phyloP scores from a whole-genome alignment of 2,888 invertebrate species.

The Pterobdella sp. region DNA sequence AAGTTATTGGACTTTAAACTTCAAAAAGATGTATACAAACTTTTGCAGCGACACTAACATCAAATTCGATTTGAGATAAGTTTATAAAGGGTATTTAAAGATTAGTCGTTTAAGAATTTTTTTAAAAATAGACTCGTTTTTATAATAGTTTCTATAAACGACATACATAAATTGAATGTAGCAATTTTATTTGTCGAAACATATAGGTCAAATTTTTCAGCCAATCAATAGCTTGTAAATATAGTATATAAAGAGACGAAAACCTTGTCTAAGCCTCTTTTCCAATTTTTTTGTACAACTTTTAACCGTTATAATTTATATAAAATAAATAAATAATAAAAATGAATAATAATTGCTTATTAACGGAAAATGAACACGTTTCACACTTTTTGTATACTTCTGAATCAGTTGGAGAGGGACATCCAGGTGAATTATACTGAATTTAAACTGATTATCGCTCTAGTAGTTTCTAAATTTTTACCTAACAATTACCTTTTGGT shows the following conservation, averaged over 20 bases:
- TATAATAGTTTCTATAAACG: no score
- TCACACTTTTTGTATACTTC: conserved; percentile 49
- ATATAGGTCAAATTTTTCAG: neutral
- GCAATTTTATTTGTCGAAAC: neutral
- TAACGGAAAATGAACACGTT: conserved; percentile 21
- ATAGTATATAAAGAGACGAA: neutral
- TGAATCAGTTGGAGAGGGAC: conserved; percentile 52
- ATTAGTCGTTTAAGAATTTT: no score
- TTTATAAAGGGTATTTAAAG: no score
- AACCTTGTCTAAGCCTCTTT: neutral
- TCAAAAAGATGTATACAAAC: no score
- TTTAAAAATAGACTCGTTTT: no score
- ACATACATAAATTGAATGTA: no score
- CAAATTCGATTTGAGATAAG: no score
- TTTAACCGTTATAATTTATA: neutral
- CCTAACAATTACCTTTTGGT: no score
- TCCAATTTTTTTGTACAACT: neutral
- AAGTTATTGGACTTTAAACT: no score
- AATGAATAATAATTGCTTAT: conserved; percentile 11
- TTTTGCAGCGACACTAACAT: no score
- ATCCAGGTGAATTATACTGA: conserved; percentile 51
- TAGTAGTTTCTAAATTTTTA: no score
- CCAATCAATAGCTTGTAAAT: neutral
- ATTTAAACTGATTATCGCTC: no score
- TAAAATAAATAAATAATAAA: neutral